Conservation (phyloP, 2,113 vertebrate genomes). For the Megaceryle maxima region DNA sequence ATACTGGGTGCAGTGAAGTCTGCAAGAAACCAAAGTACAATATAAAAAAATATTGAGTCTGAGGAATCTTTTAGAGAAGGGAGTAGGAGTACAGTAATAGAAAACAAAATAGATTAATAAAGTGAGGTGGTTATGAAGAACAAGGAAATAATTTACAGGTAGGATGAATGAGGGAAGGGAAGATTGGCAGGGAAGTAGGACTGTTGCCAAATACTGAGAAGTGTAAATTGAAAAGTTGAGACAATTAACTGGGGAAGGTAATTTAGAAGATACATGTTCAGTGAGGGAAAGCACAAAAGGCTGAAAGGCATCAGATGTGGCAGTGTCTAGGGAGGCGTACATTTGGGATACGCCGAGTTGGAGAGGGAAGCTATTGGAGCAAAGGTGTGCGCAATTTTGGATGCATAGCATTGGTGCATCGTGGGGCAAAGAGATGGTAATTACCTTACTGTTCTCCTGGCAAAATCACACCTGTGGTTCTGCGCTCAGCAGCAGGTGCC, state of each 20-base stretch:
- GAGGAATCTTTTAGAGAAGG: background rate
- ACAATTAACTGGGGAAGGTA: background rate
- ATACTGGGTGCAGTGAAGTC: background rate
- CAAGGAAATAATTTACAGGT: constrained; percentile 9
- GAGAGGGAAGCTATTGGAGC: background rate
- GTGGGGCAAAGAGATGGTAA: background rate
- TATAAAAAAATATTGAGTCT: background rate
- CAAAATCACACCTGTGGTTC: background rate
- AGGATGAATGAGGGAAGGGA: background rate
- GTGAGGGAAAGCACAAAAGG: constrained; percentile 8
- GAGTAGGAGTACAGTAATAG: background rate
- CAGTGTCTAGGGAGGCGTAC: background rate
- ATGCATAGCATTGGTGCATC: background rate
- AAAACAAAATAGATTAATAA: background rate
- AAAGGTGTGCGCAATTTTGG: background rate
- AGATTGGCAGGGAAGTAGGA: background rate
- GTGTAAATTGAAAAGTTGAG: constrained; percentile 9
- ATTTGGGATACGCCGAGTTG: background rate
- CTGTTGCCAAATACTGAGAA: background rate
- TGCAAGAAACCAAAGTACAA: background rate
- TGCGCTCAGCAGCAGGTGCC: background rate
- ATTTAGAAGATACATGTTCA: constrained; percentile 10
- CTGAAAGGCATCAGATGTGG: background rate
- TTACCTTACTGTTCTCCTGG: background rate
- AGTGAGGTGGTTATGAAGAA: background rate